Evolutionary conservation across 2,113 vertebrate genomes (phyloP).

Genomic region (Protobothrops flavoviridis): DNA sequence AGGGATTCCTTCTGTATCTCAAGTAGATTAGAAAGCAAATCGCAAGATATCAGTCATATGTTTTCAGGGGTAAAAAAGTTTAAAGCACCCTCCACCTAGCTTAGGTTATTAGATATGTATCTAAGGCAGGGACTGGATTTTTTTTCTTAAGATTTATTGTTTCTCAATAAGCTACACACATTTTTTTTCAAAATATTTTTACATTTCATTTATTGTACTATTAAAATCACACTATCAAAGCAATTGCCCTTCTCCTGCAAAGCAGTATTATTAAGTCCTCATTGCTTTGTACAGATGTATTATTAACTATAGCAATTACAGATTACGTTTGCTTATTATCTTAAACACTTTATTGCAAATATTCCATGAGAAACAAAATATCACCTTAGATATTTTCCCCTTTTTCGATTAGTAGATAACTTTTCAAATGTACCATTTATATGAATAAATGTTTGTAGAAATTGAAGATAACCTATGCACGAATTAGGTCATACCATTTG

Average conservation of each 20-base stretch:
- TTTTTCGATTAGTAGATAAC: constrained; percentile 27
- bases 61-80: not conserved
- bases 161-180: not conserved
- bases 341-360: constrained; percentile 52
- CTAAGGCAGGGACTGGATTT: not conserved
- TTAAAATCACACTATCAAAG: not conserved
- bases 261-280: not conserved
- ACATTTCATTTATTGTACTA: not conserved
- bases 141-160: not conserved
- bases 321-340: constrained; percentile 41
- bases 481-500: not conserved
- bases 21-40: not conserved
- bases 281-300: not conserved
- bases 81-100: not conserved
- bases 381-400: constrained; percentile 1
- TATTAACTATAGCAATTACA: not conserved
- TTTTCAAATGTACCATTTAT: constrained; percentile 16
- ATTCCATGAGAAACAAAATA: not conserved
- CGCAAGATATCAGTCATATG: not conserved
- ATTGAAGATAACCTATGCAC: not conserved
- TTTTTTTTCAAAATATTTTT: not conserved
- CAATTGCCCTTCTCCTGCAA: not conserved
- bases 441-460: not conserved
- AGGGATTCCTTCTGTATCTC: not conserved
- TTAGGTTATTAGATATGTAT: not conserved